These are phyloP conservation scores for Vanessa tameamea DNA, from an alignment of 1,140 invertebrate genomes.

Conservation along the genomic window DNA sequence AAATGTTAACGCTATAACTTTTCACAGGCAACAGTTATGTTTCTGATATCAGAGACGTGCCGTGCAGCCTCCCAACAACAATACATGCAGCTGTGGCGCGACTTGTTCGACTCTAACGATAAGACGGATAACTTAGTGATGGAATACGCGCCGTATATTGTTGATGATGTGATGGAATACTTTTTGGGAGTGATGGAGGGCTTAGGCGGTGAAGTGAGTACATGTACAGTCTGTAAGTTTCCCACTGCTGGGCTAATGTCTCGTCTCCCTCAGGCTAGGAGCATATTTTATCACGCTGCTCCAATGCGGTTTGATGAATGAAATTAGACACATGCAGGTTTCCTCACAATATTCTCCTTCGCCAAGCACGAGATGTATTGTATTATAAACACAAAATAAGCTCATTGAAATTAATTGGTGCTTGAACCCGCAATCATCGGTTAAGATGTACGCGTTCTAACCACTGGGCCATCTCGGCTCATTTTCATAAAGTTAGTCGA, in stretches of 20 bases:
- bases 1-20: too few species aligned
- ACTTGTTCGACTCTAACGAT: slow-evolving; percentile 2
- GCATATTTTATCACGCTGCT: too few species aligned
- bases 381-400: too few species aligned
- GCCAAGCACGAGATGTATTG: too few species aligned
- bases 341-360: too few species aligned
- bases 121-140: background rate
- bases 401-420: too few species aligned
- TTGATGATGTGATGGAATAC: background rate
- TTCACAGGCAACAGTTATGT: background rate
- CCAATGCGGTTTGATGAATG: too few species aligned
- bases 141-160: background rate
- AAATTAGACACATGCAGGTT: too few species aligned
- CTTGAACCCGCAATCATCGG: too few species aligned
- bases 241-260: background rate
- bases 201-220: background rate
- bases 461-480: too few species aligned
- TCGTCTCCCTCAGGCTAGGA: background rate
- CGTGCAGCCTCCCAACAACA: background rate
- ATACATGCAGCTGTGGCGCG: background rate
- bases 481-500: too few species aligned
- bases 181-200: background rate
- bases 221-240: background rate
- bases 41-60: background rate
- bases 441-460: too few species aligned